Percentiles rank a stretch among this genome's conserved stretches.
phyloP scores from a whole-genome alignment of 2,113 vertebrate genomes.

The Phaethon lepturus region DNA sequence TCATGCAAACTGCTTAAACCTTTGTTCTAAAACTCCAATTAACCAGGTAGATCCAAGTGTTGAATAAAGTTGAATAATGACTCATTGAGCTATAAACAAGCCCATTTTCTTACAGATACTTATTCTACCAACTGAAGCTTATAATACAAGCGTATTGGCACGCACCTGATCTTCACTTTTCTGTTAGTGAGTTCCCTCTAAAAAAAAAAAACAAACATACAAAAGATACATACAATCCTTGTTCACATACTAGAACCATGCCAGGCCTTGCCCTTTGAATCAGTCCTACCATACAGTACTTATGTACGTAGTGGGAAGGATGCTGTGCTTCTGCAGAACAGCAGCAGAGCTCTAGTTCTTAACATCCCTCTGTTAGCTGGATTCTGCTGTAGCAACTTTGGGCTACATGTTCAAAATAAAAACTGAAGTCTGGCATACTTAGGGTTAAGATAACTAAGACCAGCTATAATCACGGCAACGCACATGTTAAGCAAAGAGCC shows the following conservation, averaged over 20 bases:
- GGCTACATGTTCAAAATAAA: neutral
- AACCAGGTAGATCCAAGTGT: neutral
- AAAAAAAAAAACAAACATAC: neutral
- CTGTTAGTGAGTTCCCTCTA: neutral
- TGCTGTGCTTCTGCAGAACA: neutral
- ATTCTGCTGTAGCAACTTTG: neutral
- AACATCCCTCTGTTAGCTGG: neutral
- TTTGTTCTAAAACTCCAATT: neutral
- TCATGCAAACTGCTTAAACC: neutral
- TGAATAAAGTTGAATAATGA: neutral
- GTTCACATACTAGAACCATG: neutral
- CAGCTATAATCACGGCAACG: neutral
- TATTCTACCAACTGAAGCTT: neutral
- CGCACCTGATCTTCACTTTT: neutral
- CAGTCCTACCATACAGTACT: neutral
- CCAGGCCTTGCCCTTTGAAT: neutral
- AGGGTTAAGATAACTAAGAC: neutral
- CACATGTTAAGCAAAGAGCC: neutral
- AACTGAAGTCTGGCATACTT: neutral
- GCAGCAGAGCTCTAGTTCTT: neutral
- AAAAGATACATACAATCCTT: neutral
- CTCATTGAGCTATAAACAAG: neutral
- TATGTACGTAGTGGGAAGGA: rapidly evolving
- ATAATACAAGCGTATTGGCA: neutral
- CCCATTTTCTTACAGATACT: neutral